Percentiles rank a stretch among this genome's conserved stretches.
Conservation (phyloP, 2,888 invertebrate species). For the Stratiomys singularior region DNA sequence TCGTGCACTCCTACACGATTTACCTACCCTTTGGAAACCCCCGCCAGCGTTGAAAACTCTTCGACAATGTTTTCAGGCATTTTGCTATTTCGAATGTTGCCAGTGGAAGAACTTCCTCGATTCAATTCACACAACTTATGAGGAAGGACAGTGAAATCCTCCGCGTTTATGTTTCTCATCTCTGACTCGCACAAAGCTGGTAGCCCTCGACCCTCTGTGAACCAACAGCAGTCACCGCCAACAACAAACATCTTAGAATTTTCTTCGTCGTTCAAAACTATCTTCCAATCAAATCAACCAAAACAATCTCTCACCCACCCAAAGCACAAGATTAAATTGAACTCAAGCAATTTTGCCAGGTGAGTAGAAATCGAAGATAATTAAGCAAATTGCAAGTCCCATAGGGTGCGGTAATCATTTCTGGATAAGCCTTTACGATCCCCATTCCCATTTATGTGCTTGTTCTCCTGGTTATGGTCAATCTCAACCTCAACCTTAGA, state of each 20-base stretch:
- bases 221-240: no score
- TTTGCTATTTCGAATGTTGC: no score
- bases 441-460: background rate
- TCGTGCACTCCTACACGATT: no score
- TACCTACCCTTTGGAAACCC: no score
- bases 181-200: no score
- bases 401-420: slow-evolving; percentile 37
- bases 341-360: slow-evolving; percentile 32
- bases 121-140: no score
- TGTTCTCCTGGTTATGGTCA: background rate
- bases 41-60: no score
- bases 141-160: background rate
- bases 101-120: no score
- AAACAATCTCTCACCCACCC: background rate
- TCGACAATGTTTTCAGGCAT: no score
- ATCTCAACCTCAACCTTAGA: background rate
- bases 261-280: no score
- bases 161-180: background rate
- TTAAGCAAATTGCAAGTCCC: slow-evolving; percentile 48
- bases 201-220: no score
- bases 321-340: slow-evolving; percentile 7
- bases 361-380: slow-evolving; percentile 48
- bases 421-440: slow-evolving; percentile 14
- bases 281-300: background rate
- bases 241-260: no score